A percentile compares a stretch with the other conserved stretches of the same genome.
These are phyloP conservation scores for Callipepla squamata DNA, from an alignment of 2,113 vertebrate genomes.

Conservation along the genomic window DNA sequence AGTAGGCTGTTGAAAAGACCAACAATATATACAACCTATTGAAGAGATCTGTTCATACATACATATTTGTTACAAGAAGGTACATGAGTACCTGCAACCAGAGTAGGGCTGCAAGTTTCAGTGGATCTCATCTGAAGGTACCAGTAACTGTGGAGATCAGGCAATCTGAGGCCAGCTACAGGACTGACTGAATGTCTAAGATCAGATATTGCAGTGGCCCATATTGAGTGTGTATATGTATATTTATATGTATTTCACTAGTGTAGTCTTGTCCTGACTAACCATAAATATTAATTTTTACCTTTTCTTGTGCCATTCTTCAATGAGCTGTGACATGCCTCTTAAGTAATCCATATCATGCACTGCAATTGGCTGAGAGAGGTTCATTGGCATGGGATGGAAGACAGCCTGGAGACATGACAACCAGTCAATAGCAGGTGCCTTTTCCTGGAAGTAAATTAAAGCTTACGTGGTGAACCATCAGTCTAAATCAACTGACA, in stretches of 20 bases:
- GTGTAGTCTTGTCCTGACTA: not conserved
- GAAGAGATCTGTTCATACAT: not conserved
- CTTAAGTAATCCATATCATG: slow-evolving; percentile 88
- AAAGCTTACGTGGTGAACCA: not conserved
- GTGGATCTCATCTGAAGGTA: not conserved
- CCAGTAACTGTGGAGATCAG: not conserved
- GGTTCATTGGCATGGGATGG: slow-evolving; percentile 76
- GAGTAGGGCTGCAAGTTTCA: not conserved
- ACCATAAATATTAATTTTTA: not conserved
- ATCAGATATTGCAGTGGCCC: not conserved
- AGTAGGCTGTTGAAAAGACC: not conserved
- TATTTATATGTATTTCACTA: not conserved
- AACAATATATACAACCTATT: not conserved
- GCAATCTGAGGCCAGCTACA: not conserved
- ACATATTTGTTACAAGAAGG: not conserved
- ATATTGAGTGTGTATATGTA: no score
- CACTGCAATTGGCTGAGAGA: slow-evolving; percentile 82
- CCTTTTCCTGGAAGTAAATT: slow-evolving; percentile 77
- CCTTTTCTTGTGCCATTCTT: slow-evolving; percentile 48
- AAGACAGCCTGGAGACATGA: slow-evolving; percentile 84
- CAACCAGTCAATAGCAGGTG: slow-evolving; percentile 90
- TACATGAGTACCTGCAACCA: not conserved
- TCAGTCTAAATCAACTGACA: not conserved
- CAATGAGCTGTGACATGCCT: slow-evolving; percentile 83
- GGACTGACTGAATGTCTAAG: not conserved